Conservation (phyloP, 2,113 vertebrate genomes). For the Chamaetylas fuelleborni region DNA sequence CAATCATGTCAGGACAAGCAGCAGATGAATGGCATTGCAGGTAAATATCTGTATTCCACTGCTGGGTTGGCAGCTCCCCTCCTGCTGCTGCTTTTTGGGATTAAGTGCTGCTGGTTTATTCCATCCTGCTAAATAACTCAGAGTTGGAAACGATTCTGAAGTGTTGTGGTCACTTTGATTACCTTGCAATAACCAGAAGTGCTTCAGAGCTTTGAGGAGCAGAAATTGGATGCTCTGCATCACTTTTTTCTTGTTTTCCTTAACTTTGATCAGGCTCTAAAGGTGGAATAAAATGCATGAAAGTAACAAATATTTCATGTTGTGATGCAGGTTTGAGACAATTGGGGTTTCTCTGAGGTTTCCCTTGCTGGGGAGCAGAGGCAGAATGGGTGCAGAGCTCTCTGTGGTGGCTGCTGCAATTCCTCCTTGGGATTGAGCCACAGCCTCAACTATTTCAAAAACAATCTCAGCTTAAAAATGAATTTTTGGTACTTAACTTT, state of each 20-base stretch:
- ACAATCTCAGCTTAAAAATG: not conserved
- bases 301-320: not conserved
- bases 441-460: not conserved
- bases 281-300: not conserved
- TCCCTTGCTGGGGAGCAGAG: not conserved
- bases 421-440: not conserved
- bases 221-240: not conserved
- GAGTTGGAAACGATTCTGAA: not conserved
- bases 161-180: not conserved
- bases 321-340: not conserved
- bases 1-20: not conserved
- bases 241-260: not conserved
- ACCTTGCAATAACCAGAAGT: not conserved
- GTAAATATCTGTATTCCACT: not conserved
- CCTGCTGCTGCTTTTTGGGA: not conserved
- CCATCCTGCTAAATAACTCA: not conserved
- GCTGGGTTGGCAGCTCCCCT: not conserved
- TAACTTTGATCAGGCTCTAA: conserved; percentile 28
- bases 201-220: conserved; percentile 1
- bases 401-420: not conserved
- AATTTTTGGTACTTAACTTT: not conserved
- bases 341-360: not conserved
- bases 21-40: not conserved
- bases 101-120: not conserved
- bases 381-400: not conserved